phyloP scores from a whole-genome alignment of 2,113 vertebrate genomes.

The Strix aluco region DNA sequence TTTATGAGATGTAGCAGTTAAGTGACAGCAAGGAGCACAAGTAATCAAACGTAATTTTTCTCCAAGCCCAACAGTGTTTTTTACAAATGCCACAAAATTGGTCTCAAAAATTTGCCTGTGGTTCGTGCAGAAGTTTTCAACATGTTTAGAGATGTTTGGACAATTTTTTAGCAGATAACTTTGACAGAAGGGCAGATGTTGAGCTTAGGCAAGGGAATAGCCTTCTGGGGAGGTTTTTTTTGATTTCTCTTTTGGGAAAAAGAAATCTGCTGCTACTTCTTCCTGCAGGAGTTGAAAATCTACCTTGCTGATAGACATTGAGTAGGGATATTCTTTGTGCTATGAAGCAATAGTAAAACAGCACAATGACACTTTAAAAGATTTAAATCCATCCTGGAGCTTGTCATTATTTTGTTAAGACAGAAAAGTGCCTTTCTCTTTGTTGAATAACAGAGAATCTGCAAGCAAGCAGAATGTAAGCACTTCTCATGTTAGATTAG shows the following conservation, averaged over 20 bases:
- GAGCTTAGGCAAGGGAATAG: background rate
- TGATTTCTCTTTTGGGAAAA: background rate
- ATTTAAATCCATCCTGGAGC: background rate
- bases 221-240: background rate
- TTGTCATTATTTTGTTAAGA: background rate
- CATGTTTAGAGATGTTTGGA: background rate
- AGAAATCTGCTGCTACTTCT: background rate
- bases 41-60: background rate
- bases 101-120: background rate
- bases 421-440: background rate
- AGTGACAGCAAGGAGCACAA: background rate
- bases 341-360: background rate
- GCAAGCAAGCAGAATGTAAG: background rate
- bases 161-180: background rate
- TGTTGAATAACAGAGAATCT: background rate
- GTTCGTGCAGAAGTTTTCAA: background rate
- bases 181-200: background rate
- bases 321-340: background rate
- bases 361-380: background rate
- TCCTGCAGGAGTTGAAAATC: background rate
- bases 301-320: background rate
- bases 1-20: background rate
- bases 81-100: background rate
- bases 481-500: background rate
- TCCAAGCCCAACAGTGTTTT: background rate